Evolutionary conservation across 2,888 invertebrate genomes (phyloP).

Genomic region (Stegana nigrithorax): DNA sequence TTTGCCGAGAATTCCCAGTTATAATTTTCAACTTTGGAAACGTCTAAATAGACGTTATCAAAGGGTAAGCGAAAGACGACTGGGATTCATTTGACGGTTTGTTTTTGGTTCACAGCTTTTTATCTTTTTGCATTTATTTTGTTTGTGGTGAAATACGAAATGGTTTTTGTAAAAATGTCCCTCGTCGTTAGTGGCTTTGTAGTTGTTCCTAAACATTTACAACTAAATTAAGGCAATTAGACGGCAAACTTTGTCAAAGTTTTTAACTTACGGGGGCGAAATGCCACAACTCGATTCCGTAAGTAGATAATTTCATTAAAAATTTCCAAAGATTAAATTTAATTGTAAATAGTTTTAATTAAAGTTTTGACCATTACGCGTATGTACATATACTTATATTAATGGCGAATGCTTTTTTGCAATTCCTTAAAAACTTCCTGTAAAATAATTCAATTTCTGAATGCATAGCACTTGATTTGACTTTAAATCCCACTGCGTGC

Average conservation of each 20-base stretch:
- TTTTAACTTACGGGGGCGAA: constrained; percentile 22
- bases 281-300: neutral
- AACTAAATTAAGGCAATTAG: constrained; percentile 64
- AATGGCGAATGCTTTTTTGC: neutral
- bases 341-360: constrained; percentile 54
- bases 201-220: constrained; percentile 39
- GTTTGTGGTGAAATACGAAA: neutral
- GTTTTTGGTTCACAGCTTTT: constrained; percentile 60
- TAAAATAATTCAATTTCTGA: constrained; percentile 34
- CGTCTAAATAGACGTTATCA: too few species aligned
- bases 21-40: too few species aligned
- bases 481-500: constrained; percentile 42
- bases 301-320: constrained; percentile 7
- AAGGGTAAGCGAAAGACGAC: constrained; percentile 29
- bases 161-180: neutral
- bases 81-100: constrained; percentile 60
- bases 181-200: constrained; percentile 20
- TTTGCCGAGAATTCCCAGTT: too few species aligned
- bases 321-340: constrained; percentile 40
- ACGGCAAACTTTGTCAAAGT: constrained; percentile 54
- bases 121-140: constrained; percentile 28
- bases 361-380: constrained; percentile 46
- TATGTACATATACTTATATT: constrained; percentile 38
- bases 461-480: constrained; percentile 40
- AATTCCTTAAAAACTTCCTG: neutral